Evolutionary conservation across 2,113 vertebrate genomes (phyloP).

Genomic region (Formicarius rufipectus): DNA sequence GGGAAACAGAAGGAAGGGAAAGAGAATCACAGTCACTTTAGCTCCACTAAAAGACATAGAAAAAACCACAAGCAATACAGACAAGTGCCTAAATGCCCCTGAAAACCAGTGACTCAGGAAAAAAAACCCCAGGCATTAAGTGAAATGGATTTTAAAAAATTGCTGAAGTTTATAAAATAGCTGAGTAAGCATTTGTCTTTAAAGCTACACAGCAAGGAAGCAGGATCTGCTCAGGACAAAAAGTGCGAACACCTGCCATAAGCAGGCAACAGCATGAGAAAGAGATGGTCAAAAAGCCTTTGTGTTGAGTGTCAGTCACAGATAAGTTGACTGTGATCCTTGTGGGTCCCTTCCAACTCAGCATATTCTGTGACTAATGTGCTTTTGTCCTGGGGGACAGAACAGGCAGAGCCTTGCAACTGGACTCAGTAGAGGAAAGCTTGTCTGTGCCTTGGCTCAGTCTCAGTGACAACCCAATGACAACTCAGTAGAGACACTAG

Average conservation of each 20-base stretch:
- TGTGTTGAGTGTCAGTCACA: background rate
- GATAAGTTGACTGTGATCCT: background rate
- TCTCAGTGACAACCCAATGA: background rate
- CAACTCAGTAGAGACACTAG: background rate
- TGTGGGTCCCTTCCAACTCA: background rate
- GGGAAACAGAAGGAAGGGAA: background rate
- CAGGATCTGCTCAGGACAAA: background rate
- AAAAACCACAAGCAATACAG: background rate
- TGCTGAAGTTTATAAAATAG: background rate
- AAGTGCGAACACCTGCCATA: background rate
- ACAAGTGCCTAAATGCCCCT: background rate
- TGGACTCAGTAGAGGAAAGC: background rate
- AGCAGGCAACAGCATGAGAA: background rate
- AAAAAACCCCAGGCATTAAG: background rate
- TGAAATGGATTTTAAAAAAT: constrained; percentile 3
- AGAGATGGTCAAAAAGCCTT: background rate
- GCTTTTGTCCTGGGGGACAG: background rate
- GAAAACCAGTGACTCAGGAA: background rate
- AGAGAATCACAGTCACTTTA: background rate
- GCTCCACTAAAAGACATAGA: constrained; percentile 3
- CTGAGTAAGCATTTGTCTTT: background rate
- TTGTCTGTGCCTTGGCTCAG: background rate
- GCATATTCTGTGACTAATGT: background rate
- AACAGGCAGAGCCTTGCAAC: background rate
- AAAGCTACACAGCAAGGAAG: background rate